Conservation (phyloP, 2,113 vertebrate genomes). For the Turdus rufiventris region DNA sequence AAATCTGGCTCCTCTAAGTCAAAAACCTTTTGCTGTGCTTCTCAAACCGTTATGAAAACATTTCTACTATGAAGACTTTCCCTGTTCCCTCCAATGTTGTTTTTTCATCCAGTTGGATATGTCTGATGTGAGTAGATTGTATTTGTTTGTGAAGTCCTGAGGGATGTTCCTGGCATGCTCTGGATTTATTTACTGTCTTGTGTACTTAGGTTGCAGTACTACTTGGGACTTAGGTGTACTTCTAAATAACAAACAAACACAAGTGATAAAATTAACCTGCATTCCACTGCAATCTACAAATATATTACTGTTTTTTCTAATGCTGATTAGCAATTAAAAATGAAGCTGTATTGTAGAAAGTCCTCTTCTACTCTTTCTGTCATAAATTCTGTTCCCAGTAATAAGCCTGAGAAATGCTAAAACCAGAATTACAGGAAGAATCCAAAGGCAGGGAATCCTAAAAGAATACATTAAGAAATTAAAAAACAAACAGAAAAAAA, state of each 20-base stretch:
- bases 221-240: neutral
- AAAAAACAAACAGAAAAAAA: neutral
- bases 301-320: neutral
- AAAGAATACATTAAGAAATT: neutral
- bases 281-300: neutral
- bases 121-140: neutral
- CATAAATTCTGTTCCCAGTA: neutral
- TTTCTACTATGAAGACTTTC: neutral
- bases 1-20: neutral
- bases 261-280: neutral
- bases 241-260: neutral
- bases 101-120: neutral
- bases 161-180: neutral
- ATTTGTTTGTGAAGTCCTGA: neutral
- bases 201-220: neutral
- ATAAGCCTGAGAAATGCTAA: neutral
- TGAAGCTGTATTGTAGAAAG: neutral
- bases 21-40: neutral
- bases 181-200: neutral
- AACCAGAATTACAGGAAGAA: neutral
- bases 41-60: neutral
- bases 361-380: neutral
- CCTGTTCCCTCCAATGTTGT: neutral
- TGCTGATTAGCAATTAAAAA: neutral
- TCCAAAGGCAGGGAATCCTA: neutral